Evolutionary conservation across 2,888 invertebrate genomes (phyloP), one percentile per base, ranked within the genome.

Genomic region (Peribatodes rhomboidaria): DNA sequence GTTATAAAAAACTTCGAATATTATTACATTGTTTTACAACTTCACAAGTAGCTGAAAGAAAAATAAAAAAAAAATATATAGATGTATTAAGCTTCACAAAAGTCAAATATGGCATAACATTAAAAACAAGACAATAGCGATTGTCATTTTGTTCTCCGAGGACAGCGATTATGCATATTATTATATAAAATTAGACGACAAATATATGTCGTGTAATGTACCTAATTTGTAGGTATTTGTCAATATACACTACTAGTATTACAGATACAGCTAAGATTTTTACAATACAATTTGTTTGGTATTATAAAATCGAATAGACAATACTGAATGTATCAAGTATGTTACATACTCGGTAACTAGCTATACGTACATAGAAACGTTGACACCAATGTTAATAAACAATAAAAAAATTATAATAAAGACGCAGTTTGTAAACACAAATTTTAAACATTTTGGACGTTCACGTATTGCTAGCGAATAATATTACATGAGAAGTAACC

Each of bases 221-320:
- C 9, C 18, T 7, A 6, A 18, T 44, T 2, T 47, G 9, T 9
- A 47, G 11, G 13, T 47, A 27, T 27, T 9, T n/a, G 9, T 27
- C 27, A 47, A 27, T 20, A 44, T 27, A n/a, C 8, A 46, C 27
- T 27, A 9, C 1, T 8, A 57, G 47, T 54, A 49, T 50, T 37
- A 13, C 47, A 63, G 39, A 49, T 39, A 56, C 68, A 63, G 59
- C 60, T 65, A 53, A 50, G 47, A 54, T 71, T 69, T n/a, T 47
- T 57, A 58, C 49, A 62, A 49, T 13, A 14, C 22, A 22, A 18
- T 46, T 11, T 57, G 67, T 67, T 62, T 59, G 61, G 65, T 67
- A 61, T 8, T 64, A 49, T 65, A 65, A 73, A 68, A 70, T 69
- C 69, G 67, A 72, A 68, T 74, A 76, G 80, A 80, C 81, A 80